A percentile compares a stretch with the other conserved stretches of the same genome.
Conservation (phyloP, 2,797 vertebrate genomes). For the Sebastes nivosus region DNA sequence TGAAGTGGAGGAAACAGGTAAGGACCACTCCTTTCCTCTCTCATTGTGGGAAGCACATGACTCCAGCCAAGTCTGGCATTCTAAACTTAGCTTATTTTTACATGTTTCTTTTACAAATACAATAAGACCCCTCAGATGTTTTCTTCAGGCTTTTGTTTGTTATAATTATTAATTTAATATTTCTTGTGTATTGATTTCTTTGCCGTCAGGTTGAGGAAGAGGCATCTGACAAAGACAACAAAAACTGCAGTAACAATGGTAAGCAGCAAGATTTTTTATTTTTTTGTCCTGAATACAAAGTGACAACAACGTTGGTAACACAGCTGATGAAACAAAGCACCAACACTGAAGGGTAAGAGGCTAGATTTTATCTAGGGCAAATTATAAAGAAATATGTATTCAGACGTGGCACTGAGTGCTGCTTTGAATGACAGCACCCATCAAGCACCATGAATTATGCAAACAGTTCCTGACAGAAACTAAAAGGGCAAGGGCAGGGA, state of each 20-base stretch:
- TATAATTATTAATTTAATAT: not conserved
- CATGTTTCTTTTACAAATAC: conserved; percentile 4
- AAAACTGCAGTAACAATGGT: conserved; percentile 89
- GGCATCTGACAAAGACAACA: conserved; percentile 90
- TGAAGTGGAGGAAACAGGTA: conserved; percentile 99
- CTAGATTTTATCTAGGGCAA: conserved; percentile 9
- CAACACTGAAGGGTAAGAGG: not conserved
- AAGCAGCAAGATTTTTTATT: conserved; percentile 26
- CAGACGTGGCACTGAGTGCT: conserved; percentile 1
- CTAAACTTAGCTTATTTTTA: conserved; percentile 43
- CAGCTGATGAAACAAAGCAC: not conserved
- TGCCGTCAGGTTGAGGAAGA: conserved; percentile 87
- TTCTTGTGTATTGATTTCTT: conserved; percentile 5
- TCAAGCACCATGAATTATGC: conserved; percentile 50
- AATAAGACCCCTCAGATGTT: not conserved
- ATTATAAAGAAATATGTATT: conserved; percentile 21
- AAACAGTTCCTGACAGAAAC: conserved; percentile 17
- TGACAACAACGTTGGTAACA: not conserved
- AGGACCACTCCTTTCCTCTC: conserved; percentile 78
- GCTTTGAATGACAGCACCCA: conserved; percentile 31
- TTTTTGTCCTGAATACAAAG: not conserved
- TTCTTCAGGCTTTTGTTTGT: not conserved
- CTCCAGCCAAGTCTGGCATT: conserved; percentile 46
- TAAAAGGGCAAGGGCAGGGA: conserved; percentile 40
- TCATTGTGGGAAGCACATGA: conserved; percentile 42